phyloP scores from a whole-genome alignment of 2,888 invertebrate genomes.

The Electrophaes corylata region DNA sequence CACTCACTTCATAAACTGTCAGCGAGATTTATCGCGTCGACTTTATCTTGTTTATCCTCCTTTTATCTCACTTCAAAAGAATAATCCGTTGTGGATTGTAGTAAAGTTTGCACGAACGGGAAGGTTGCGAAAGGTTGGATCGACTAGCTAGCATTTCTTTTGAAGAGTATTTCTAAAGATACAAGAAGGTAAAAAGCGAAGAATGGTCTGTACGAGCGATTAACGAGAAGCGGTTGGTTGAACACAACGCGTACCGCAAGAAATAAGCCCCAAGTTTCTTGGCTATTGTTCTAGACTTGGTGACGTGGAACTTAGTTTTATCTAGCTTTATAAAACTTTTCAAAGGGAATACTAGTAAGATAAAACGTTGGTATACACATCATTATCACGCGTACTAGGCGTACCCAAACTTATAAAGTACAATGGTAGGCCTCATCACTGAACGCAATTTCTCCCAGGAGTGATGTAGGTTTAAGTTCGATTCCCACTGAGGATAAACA shows the following conservation, averaged over 20 bases:
- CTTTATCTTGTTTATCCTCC: conserved; percentile 12
- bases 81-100: conserved; percentile 9
- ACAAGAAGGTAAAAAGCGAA: neutral
- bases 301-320: too few relatives aligned
- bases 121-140: conserved; percentile 3
- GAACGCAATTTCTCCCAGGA: too few relatives aligned
- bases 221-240: neutral
- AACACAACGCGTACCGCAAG: neutral
- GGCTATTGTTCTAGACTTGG: neutral
- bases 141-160: conserved; percentile 2
- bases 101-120: neutral
- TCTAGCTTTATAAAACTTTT: too few relatives aligned
- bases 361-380: too few relatives aligned
- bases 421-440: too few relatives aligned
- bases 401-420: too few relatives aligned
- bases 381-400: too few relatives aligned
- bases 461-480: too few relatives aligned
- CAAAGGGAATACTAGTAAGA: too few relatives aligned
- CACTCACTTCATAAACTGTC: conserved; percentile 12
- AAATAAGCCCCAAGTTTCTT: neutral
- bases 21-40: conserved; percentile 7
- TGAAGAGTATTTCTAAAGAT: neutral
- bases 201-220: neutral
- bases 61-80: conserved; percentile 18
- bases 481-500: too few relatives aligned